Evolutionary conservation across 1,140 invertebrate species (phyloP).

Genomic region (Ceratina japonica): DNA sequence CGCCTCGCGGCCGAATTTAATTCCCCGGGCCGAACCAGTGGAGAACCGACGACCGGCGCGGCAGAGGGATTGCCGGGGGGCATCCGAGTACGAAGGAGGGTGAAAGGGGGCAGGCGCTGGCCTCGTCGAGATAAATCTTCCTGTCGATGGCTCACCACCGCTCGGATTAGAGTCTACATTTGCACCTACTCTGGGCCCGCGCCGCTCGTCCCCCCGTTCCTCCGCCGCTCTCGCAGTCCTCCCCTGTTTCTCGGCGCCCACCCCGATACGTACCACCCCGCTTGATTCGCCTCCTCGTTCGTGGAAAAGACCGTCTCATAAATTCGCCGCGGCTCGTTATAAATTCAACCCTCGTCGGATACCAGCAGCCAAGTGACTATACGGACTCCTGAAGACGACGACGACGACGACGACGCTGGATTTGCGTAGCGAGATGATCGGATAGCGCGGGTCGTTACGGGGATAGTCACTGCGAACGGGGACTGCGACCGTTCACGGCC

Average conservation of each 20-base stretch:
- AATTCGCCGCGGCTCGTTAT: slow-evolving; percentile 65
- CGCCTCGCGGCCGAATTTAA: slow-evolving; percentile 61
- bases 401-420: slow-evolving; percentile 16
- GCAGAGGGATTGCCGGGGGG: slow-evolving; percentile 41
- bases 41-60: slow-evolving; percentile 45
- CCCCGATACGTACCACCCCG: neutral
- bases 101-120: slow-evolving; percentile 41
- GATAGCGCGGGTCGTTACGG: neutral
- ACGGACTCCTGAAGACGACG: neutral
- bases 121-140: slow-evolving; percentile 71
- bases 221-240: neutral
- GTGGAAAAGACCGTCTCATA: slow-evolving; percentile 65
- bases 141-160: slow-evolving; percentile 72
- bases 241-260: neutral
- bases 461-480: neutral
- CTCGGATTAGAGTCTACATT: slow-evolving; percentile 73
- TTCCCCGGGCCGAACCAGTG: slow-evolving; percentile 56
- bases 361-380: slow-evolving; percentile 34
- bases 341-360: slow-evolving; percentile 65
- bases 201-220: neutral
- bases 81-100: slow-evolving; percentile 27
- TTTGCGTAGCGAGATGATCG: slow-evolving; percentile 33
- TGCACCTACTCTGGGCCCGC: slow-evolving; percentile 61
- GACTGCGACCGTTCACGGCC: neutral
- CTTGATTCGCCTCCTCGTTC: slow-evolving; percentile 30